These are phyloP conservation scores for Aleiodes testaceus DNA, from an alignment of 2,888 invertebrate genomes.

Conservation along the genomic window DNA sequence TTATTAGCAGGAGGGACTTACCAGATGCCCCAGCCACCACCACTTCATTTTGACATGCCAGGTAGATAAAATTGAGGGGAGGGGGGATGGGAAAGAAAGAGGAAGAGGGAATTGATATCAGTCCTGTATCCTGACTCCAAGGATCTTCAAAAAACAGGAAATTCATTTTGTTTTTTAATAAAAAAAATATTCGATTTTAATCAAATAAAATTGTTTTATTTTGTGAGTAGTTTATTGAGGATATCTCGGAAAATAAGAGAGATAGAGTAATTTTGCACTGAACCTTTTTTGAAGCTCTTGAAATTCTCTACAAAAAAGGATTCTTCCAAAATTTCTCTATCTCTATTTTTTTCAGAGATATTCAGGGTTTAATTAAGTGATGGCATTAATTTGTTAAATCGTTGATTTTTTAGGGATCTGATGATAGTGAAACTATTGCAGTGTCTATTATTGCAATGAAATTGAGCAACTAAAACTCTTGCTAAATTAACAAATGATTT, in stretches of 20 bases:
- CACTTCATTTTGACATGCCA: conserved; percentile 44
- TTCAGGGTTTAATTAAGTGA: neutral
- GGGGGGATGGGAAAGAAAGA: conserved; percentile 3
- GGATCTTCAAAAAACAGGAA: too few species aligned
- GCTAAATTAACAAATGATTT: conserved; percentile 18
- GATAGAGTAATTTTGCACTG: too few species aligned
- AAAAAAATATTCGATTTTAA: too few species aligned
- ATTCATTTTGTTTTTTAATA: too few species aligned
- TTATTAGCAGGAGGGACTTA: conserved; percentile 71
- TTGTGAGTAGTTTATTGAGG: too few species aligned
- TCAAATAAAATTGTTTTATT: too few species aligned
- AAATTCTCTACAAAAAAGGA: too few species aligned
- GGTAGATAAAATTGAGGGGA: neutral
- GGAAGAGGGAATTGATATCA: neutral
- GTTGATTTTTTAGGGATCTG: neutral
- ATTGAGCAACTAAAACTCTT: conserved; percentile 14
- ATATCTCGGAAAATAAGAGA: too few species aligned
- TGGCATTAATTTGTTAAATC: neutral
- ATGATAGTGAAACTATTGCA: conserved; percentile 21
- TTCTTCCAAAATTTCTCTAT: too few species aligned
- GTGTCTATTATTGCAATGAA: conserved; percentile 20
- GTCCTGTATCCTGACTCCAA: neutral
- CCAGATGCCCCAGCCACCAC: conserved; percentile 62
- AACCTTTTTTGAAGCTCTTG: too few species aligned
- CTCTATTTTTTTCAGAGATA: too few species aligned